Evolutionary conservation across 2,888 invertebrate species (phyloP).

Genomic region (Chymomyza fuscimana): DNA sequence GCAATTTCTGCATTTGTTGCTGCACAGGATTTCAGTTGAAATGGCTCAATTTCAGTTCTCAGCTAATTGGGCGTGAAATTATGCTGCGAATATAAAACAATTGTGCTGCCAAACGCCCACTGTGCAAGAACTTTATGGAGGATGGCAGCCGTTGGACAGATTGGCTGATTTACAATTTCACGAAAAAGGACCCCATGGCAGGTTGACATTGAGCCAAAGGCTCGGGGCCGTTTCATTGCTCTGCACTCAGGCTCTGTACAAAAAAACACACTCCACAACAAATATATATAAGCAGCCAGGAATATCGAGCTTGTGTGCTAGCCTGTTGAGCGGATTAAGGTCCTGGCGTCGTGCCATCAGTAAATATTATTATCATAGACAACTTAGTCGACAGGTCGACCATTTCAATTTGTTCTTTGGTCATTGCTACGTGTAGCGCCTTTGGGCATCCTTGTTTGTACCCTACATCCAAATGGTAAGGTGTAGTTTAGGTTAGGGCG

Average conservation of each 20-base stretch:
- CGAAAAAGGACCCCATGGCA: not conserved
- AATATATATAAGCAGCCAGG: not conserved
- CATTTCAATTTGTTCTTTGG: conserved; percentile 31
- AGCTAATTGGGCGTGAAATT: conserved; percentile 52
- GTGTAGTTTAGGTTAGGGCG: not conserved
- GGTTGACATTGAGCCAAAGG: conserved; percentile 1
- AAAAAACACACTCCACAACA: conserved; percentile 1
- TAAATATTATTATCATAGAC: conserved; percentile 53
- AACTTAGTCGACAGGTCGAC: conserved; percentile 14
- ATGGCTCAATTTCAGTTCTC: not conserved
- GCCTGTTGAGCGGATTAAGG: conserved; percentile 57
- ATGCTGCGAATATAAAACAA: not conserved
- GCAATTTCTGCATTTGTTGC: not conserved
- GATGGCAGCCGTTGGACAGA: conserved; percentile 12
- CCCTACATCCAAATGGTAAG: not conserved
- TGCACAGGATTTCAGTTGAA: conserved; percentile 16
- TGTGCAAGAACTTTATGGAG: conserved; percentile 14
- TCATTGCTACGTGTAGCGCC: conserved; percentile 4
- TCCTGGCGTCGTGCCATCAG: conserved; percentile 40
- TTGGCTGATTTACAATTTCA: conserved; percentile 13
- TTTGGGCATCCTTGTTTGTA: conserved; percentile 6
- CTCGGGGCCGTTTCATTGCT: not conserved
- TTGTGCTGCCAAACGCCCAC: not conserved
- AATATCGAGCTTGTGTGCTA: not conserved
- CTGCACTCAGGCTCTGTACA: not conserved